Conservation (phyloP, 2,888 invertebrate species). For the Deilephila porcellus region DNA sequence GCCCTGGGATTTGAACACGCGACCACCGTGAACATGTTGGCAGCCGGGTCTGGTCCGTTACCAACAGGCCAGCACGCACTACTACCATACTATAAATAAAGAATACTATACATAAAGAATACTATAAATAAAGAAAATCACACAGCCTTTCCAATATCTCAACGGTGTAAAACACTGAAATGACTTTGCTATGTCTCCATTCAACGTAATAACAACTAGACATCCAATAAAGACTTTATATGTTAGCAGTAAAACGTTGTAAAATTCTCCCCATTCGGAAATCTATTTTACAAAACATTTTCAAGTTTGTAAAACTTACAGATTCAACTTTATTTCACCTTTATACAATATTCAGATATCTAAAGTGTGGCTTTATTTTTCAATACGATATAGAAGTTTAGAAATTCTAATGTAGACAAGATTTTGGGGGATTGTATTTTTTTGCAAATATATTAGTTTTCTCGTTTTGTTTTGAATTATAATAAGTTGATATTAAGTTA, state of each 20-base stretch:
- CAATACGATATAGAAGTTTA: slow-evolving; percentile 3
- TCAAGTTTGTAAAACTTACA: slow-evolving; percentile 2
- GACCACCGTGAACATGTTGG: no score
- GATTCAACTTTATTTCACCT: not conserved
- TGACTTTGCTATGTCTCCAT: not conserved
- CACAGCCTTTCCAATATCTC: not conserved
- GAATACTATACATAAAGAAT: no score
- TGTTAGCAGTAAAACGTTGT: not conserved
- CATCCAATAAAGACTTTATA: not conserved
- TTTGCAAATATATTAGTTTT: not conserved
- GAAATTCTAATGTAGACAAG: not conserved
- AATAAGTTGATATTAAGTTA: no score
- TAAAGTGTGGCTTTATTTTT: slow-evolving; percentile 5
- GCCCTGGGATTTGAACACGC: no score
- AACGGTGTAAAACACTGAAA: not conserved
- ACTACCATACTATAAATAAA: no score
- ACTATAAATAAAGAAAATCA: no score
- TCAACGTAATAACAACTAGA: not conserved
- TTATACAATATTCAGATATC: slow-evolving; percentile 3
- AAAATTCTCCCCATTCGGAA: slow-evolving; percentile 20
- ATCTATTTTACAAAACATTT: slow-evolving; percentile 27
- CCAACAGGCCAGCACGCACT: no score
- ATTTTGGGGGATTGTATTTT: not conserved
- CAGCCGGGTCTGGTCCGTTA: no score
- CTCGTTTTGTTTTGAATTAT: no score